Base-by-base conservation (phyloP, 1,140 invertebrate species). In the Drosophila nikananu region DNA sequence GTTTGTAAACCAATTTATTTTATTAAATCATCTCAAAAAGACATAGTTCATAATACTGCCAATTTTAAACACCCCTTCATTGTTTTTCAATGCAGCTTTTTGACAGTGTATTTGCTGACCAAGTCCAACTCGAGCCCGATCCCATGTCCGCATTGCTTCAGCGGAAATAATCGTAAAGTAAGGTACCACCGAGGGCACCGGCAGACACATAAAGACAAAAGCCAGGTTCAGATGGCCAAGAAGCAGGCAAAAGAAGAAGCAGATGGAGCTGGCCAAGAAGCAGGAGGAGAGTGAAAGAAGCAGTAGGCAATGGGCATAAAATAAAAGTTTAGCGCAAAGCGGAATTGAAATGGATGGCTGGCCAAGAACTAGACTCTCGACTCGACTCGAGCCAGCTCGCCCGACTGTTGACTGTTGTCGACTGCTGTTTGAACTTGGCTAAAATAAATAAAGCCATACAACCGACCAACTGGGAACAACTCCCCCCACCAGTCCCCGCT, bases 151-250 rank as follows among this genome's bases (percentile, higher is more conserved):
- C 82, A 86, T 78, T 84, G 76, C 72, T 82, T 90, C 79, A 74
- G 86, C 86, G 86, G 86, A 90, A 90, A 90, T 86, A 90, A 90
- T 90, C 86, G 86, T 90, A 82, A 90, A 90, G 81, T 90, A 80
- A 91, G 82, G 81, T 86, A 74, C 58, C 49, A 71, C 67, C 37
- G 67, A 71, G 67, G 67, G 67, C 67, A 71, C 67, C 67, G 70
- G 64, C 51, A 79, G 58, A 78, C 57, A 78, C 57, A 79, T 64
- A 80, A 67, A 80, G 60, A 57, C 58, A 79, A 75, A 42, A 60
- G 44, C 78, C 54, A 61, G 70, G 70, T 60, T 73, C 68, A 42
- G 67, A 44, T 71, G 67, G 67, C 67, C 51, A 68, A 71, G 67
- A 71, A 68, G 64, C 37, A 15, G 64, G n/a, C 60, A 44, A 27